These are phyloP conservation scores for Urosaurus nigricauda DNA, from an alignment of 2,797 vertebrate genomes.

Conservation along the genomic window DNA sequence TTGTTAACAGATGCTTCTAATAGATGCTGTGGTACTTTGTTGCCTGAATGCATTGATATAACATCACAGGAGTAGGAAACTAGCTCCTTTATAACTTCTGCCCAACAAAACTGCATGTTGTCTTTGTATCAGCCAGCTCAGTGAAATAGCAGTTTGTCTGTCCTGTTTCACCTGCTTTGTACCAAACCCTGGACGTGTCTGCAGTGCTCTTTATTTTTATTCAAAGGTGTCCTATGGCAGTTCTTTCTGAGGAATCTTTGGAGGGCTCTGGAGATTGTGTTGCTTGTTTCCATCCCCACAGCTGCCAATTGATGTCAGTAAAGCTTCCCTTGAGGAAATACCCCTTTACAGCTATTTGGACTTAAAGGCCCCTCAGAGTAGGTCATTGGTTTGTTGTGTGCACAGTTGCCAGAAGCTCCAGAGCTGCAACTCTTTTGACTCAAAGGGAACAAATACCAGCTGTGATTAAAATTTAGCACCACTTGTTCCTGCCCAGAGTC, in stretches of 20 bases:
- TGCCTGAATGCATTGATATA: constrained; percentile 15
- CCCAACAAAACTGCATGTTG: neutral
- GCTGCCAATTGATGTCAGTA: constrained; percentile 29
- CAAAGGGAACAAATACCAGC: neutral
- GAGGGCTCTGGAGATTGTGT: neutral
- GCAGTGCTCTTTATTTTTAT: neutral
- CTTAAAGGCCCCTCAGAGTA: neutral
- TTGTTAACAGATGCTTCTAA: constrained; percentile 40
- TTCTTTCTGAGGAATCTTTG: neutral
- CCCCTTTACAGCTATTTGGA: constrained; percentile 25
- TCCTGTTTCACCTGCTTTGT: constrained; percentile 6
- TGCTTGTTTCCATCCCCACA: constrained; percentile 29
- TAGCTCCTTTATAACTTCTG: neutral
- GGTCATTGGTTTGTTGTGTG: neutral
- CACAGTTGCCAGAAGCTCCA: neutral
- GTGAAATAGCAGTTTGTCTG: neutral
- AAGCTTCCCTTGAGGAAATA: constrained; percentile 26
- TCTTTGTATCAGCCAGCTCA: neutral
- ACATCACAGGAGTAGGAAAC: neutral
- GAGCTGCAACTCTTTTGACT: fast-evolving
- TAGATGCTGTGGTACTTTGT: constrained; percentile 33
- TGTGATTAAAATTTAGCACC: neutral
- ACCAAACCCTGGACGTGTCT: neutral
- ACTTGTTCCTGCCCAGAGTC: neutral
- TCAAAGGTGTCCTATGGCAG: neutral